Conservation (phyloP, 2,113 vertebrate species). For the Struthidea cinerea region DNA sequence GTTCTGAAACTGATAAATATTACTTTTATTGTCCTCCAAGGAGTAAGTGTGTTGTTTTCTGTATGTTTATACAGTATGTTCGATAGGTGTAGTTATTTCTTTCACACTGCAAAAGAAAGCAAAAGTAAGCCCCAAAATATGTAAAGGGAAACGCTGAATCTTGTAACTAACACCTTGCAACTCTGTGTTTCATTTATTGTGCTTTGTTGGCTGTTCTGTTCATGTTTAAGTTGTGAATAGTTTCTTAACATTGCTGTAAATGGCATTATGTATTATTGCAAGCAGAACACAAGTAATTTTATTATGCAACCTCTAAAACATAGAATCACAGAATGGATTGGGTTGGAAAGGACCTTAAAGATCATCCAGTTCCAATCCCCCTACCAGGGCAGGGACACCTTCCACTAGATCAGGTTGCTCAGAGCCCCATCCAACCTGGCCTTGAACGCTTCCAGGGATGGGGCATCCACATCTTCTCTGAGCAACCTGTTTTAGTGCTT, state of each 20-base stretch:
- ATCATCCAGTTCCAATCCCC: not conserved
- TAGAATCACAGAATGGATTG: not conserved
- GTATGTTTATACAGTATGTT: conserved; percentile 47
- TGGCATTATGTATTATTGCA: conserved; percentile 70
- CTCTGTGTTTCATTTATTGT: conserved; percentile 29
- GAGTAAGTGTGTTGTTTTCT: conserved; percentile 48
- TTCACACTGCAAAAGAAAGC: not conserved
- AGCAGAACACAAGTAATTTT: conserved; percentile 69
- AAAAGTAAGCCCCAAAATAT: conserved; percentile 18
- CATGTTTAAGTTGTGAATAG: conserved; percentile 72
- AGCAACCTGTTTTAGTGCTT: not conserved
- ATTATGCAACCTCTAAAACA: conserved; percentile 57
- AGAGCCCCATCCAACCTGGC: not conserved
- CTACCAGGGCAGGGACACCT: not conserved
- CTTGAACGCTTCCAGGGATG: not conserved
- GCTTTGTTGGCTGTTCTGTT: conserved; percentile 54
- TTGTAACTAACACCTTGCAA: conserved; percentile 44
- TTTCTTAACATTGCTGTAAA: conserved; percentile 71
- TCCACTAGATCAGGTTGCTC: not conserved
- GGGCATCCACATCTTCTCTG: not conserved
- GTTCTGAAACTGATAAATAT: conserved; percentile 55
- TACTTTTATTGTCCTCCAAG: conserved; percentile 48
- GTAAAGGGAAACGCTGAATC: conserved; percentile 20
- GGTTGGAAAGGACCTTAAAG: not conserved
- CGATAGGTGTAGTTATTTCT: conserved; percentile 25